Evolutionary conservation across 2,113 vertebrate species (phyloP), one percentile per base, ranked within the genome.

Genomic region (Thomomys bottae): DNA sequence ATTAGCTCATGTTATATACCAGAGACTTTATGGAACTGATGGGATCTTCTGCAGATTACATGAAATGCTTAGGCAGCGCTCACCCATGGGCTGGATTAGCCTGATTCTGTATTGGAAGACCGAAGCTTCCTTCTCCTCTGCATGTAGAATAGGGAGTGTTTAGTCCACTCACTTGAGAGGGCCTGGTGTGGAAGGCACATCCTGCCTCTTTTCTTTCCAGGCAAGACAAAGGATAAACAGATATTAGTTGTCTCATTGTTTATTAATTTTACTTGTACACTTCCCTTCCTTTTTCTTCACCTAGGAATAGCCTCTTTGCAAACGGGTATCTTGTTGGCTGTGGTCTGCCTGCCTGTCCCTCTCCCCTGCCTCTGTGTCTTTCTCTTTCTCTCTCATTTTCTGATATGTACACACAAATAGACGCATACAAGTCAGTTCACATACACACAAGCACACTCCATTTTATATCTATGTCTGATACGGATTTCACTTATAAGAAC

Each of bases 211-310:
- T 84, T 20, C 8, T 84, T 77, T 40, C 64, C 75, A 73, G 84
- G 42, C 32, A 79, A 68, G 59, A 89, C 79, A 79, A 54, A 88
- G 9, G 59, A 87, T 64, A 71, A 42, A 76, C 26, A 82, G 3
- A 26, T 38, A 70, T 30, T 89, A 14, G 49, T 71, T 89, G 49
- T 89, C 67, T 61, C 32, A 54, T 72, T 84, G 49, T 66, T 80
- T 89, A 66, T 75, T 10, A 59, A 54, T 80, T 78, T 11, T 32
- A 23, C n/a, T 32, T 88, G 10, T 18, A 54, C 12, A n/a, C 49
- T 54, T 54, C 49, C 49, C 49, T 54, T 54, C 24, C 42, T 32
- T 75, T 90, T 87, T 81, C 81, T 93, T 89, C 67, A 80, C 49
- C 1, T 34, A 67, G 21, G 3, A 84, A 11, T 54, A 49, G 57